Evolutionary conservation across 2,113 vertebrate species (phyloP), one percentile per base, ranked within the genome.

Genomic region (Anguilla japonica): DNA sequence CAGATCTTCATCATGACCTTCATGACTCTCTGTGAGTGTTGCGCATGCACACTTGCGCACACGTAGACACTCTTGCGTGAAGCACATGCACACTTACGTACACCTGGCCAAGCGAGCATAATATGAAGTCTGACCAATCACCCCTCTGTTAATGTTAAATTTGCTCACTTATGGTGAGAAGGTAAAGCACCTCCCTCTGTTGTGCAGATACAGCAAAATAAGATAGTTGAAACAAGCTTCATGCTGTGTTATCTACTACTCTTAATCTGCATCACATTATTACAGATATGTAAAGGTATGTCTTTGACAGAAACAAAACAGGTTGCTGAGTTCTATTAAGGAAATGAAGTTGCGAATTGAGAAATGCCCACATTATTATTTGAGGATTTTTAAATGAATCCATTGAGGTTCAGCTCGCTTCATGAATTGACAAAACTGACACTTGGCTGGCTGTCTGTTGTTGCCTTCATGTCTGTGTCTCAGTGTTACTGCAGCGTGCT

Each of bases 1-100:
- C 98, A 99, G 93, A 99, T 99, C 93, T 97, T 99, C 94, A 99
- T 98, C 93, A 99, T 99, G 98, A 99, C 97, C 85, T 99, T 99
- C 92, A 98, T 99, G 91, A 99, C 98, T 2, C 94, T 99, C 0
- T 99, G 98, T 99, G 97, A 98, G 98, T 92, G 87, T 87, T 41
- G 8, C 18, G 18, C 71, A 43, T 29, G 57, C 83, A 71, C 34
- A 57, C 40, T 8, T 15, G 43, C 41, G 26, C 20, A 71, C 63
- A 71, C 63, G 20, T n/a, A 8, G 20, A 71, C 63, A 63, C 20
- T 26, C 5, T 20, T n/a, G n/a, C n/a, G n/a, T n/a, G n/a, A n/a
- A n/a, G n/a, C 81, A 46, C 40, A 26, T 20, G 20, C 81, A 34
- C 40, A 14, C 50, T 53, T 11, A 53, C 13, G 11, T 53, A 14